phyloP scores from a whole-genome alignment of 1,140 invertebrate genomes.

The Apis laboriosa region DNA sequence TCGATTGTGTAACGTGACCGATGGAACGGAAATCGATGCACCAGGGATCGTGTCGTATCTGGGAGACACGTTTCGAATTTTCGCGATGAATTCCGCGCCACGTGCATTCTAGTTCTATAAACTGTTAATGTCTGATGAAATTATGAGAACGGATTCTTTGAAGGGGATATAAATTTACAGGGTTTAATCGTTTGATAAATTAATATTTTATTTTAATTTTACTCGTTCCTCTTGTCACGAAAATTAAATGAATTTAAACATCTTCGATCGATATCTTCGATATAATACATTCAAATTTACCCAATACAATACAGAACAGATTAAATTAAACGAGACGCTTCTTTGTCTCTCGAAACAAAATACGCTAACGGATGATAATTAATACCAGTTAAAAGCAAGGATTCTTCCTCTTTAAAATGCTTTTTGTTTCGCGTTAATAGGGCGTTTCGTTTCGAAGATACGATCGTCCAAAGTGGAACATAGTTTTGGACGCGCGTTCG shows the following conservation, averaged over 20 bases:
- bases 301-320: too few relatives aligned
- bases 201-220: too few relatives aligned
- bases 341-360: neutral
- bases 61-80: neutral
- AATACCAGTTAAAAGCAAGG: too few relatives aligned
- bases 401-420: neutral
- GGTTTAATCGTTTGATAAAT: too few relatives aligned
- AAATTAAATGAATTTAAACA: too few relatives aligned
- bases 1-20: neutral
- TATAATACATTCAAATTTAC: too few relatives aligned
- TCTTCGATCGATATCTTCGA: too few relatives aligned
- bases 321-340: neutral
- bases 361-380: neutral
- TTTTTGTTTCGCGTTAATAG: neutral
- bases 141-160: too few relatives aligned
- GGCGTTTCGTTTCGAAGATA: neutral
- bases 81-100: neutral
- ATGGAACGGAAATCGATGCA: too few relatives aligned
- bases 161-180: too few relatives aligned
- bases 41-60: neutral
- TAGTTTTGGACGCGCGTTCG: neutral
- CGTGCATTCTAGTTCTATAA: neutral
- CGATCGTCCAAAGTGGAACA: neutral
- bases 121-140: neutral
- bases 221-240: too few relatives aligned